Percentiles rank a stretch among this genome's conserved stretches.
These are phyloP conservation scores for Phrynocephalus vlangalii DNA, from an alignment of 2,797 vertebrate species.

Conservation along the genomic window DNA sequence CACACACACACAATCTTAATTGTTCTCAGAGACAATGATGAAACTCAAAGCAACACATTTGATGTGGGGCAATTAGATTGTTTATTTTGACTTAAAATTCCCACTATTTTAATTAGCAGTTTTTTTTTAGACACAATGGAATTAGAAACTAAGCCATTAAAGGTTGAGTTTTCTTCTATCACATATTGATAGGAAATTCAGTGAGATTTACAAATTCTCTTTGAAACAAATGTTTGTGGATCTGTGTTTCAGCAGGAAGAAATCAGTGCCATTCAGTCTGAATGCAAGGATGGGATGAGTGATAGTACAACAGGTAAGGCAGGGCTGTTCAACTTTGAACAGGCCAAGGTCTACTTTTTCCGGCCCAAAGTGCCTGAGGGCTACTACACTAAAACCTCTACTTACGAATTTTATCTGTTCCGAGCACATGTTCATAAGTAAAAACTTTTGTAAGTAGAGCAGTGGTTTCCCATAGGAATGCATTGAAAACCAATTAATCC, in stretches of 20 bases:
- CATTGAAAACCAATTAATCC: no score
- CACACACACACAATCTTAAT: no score
- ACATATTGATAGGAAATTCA: not conserved
- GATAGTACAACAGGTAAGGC: constrained; percentile 76
- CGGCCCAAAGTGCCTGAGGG: no score
- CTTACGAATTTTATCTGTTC: no score
- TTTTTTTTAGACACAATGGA: not conserved
- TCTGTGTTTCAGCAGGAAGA: constrained; percentile 77
- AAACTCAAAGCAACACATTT: not conserved
- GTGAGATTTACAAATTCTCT: not conserved
- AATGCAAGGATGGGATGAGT: constrained; percentile 76
- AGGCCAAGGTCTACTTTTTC: no score
- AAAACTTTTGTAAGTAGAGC: no score
- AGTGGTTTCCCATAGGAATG: no score
- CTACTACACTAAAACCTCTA: no score
- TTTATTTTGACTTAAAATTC: not conserved
- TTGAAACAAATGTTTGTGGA: constrained; percentile 10
- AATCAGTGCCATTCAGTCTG: constrained; percentile 69
- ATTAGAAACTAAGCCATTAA: not conserved
- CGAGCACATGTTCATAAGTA: no score
- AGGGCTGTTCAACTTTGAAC: no score
- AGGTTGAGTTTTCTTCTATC: not conserved
- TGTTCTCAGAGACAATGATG: not conserved
- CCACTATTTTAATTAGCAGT: not conserved
- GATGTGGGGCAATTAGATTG: not conserved